These are phyloP conservation scores for Carcinoscorpius rotundicauda DNA, from an alignment of 1,140 invertebrate genomes.

Conservation along the genomic window DNA sequence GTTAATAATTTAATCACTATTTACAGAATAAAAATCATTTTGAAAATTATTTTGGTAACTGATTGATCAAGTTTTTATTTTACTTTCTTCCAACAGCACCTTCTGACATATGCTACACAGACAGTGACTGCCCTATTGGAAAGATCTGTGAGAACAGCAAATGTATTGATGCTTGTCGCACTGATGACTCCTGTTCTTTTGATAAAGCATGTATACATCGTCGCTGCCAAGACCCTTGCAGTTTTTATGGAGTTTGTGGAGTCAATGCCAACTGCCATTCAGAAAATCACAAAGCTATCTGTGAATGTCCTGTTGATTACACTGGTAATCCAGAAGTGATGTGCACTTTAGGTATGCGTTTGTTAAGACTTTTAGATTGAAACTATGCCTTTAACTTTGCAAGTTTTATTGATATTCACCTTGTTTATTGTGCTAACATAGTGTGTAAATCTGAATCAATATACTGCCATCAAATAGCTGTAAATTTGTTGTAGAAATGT, in stretches of 20 bases:
- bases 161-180: constrained; percentile 48
- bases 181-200: constrained; percentile 75
- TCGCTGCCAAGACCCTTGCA: constrained; percentile 65
- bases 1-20: too few species aligned
- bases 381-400: too few species aligned
- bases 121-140: constrained; percentile 57
- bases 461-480: too few species aligned
- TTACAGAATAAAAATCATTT: too few species aligned
- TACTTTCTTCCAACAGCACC: constrained; percentile 7
- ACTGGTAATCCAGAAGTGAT: constrained; percentile 31
- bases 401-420: too few species aligned
- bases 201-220: constrained; percentile 77
- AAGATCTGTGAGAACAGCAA: constrained; percentile 25
- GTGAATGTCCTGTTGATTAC: constrained; percentile 53
- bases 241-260: constrained; percentile 57
- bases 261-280: constrained; percentile 59
- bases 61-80: background rate
- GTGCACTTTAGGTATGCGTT: constrained; percentile 15
- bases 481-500: too few species aligned
- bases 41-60: too few species aligned
- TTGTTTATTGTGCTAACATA: too few species aligned
- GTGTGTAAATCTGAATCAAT: too few species aligned
- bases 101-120: constrained; percentile 41
- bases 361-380: too few species aligned
- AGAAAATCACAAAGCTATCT: constrained; percentile 55